phyloP scores from a whole-genome alignment of 2,113 vertebrate species.

The Neogale vison region DNA sequence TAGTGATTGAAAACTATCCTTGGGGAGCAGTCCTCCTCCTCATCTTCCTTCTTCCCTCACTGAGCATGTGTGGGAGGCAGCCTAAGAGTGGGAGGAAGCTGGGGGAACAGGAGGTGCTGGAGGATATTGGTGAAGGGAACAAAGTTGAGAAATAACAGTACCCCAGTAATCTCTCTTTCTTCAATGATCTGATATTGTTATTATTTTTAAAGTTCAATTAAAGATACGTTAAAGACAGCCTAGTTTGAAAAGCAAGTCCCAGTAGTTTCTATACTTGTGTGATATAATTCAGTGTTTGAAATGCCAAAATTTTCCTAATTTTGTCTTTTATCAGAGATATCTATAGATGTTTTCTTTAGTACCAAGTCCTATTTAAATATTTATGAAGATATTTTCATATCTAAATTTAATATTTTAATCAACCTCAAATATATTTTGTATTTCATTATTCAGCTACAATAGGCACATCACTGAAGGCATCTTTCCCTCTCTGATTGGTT shows the following conservation, averaged over 20 bases:
- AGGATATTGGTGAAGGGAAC: background rate
- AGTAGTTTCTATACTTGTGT: background rate
- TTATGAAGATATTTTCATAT: slow-evolving; percentile 63
- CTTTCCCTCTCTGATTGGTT: slow-evolving; percentile 85
- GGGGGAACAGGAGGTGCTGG: background rate
- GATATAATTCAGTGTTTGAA: slow-evolving; percentile 23
- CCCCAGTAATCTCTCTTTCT: slow-evolving; percentile 10
- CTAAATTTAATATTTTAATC: slow-evolving; percentile 71
- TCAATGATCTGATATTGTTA: background rate
- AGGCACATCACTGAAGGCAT: slow-evolving; percentile 83
- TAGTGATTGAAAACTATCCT: background rate
- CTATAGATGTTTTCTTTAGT: slow-evolving; percentile 55
- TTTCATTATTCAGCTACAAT: slow-evolving; percentile 81
- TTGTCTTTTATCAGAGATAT: slow-evolving; percentile 50
- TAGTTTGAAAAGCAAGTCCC: slow-evolving; percentile 27
- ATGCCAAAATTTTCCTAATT: slow-evolving; percentile 39
- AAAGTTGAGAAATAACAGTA: background rate
- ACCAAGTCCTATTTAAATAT: slow-evolving; percentile 40
- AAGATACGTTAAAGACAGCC: slow-evolving; percentile 1
- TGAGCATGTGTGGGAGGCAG: background rate
- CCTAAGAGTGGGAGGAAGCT: background rate
- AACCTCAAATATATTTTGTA: slow-evolving; percentile 79
- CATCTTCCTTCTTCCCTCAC: background rate
- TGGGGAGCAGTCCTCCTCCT: background rate
- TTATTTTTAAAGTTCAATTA: slow-evolving; percentile 46